Evolutionary conservation across 2,888 invertebrate species (phyloP), one percentile per base, ranked within the genome.

Genomic region (Therioaphis trifolii): DNA sequence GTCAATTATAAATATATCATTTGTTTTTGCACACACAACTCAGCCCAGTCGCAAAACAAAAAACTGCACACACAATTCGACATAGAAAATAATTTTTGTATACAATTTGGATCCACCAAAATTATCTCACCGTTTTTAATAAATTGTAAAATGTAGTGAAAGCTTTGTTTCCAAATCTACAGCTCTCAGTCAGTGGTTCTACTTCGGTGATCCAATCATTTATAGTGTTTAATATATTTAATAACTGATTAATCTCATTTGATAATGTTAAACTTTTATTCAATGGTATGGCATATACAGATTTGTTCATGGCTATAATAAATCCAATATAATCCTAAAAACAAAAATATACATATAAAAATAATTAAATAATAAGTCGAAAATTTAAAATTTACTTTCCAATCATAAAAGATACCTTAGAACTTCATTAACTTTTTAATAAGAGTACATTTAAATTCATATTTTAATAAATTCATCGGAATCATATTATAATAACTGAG

Each of bases 131-230:
- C 87, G 91, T 89, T 87, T 92, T 91, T 71, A 99, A 89, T 89
- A 92, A 92, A 18, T 90, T 89, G 86, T 94, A 91, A 95, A 97
- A 99, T 21, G 91, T 91, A 86, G 94, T 91, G 89, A 96, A 99
- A 0, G 98, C 95, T 88, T 93, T 93, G 89, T 99, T 99, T 7
- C 99, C 99, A 91, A 98, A 99, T 85, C 99, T 91, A 89, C 99
- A 98, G 0, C 98, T 97, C 88, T 98, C 97, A 85, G 95, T 93
- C 49, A 95, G 90, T 0, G 97, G 96, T 61, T 97, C 97, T 85
- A 93, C 95, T 85, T 95, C 93, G 87, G 94, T 93, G 72, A 98
- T 91, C 89, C 94, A 90, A 84, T 90, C 89, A 86, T 94, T 92
- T 85, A 98, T 89, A 87, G 91, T 92, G 14, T 94, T 92, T 68